Base-by-base conservation (phyloP, 2,888 invertebrate species). In the Melanostoma scalare region DNA sequence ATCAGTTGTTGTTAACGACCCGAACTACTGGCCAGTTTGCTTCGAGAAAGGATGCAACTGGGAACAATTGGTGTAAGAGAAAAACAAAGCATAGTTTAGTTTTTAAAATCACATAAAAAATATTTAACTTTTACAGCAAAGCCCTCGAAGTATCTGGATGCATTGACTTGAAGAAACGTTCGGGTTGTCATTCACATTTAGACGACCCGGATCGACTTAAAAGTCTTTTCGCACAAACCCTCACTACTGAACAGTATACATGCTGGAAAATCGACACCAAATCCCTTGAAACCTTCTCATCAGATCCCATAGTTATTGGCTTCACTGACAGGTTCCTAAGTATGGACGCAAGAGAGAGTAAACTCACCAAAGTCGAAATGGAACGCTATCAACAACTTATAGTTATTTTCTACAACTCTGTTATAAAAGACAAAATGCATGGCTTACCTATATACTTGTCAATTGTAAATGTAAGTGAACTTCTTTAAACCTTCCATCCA, bases 21-120 rank as follows among this genome's bases (percentile, higher is more conserved):
- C 95, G 3, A 92, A 97, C 56, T 98, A 98, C 91, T 98, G 98
- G 98, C 95, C 96, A 1, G 95, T 98, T 55, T 93, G 94, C 8
- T 98, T 98, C 92, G 95, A 96, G 87, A 92, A 94, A 73, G 94
- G 94, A 53, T 93, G 95, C 76, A 97, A 98, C 90, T 98, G 97
- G 97, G 94, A 95, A 71, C 94, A 95, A 84, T 91, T 98, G 74
- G 92, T 94, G 95, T 96, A 91, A 93, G 93, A 92, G 44, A 61
- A 40, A 6, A 30, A 5, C 0, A 31, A 1, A 61, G 35, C 20
- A 42, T 8, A 4, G 9, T 50, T 20, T 76, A 9, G n/a, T 31
- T 61, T 6, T 35, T 48, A 61, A 58, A 44, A 33, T 31, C 20
- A 20, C 20, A 20, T 20, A 20, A 20, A 20, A 38, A 50, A 40